Base-by-base conservation (phyloP, 2,797 vertebrate species). In the Coregonus ussuriensis region DNA sequence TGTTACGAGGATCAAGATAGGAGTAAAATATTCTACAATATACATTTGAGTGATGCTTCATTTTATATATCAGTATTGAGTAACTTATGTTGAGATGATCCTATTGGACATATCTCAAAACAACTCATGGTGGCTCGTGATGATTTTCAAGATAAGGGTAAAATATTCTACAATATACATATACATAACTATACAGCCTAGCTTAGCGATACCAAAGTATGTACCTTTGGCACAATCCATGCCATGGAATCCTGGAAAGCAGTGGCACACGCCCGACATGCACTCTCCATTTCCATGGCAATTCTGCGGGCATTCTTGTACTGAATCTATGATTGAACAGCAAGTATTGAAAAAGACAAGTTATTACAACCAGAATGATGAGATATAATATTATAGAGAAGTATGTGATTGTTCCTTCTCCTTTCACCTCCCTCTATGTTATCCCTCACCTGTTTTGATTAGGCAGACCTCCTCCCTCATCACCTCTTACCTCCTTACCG, bases 221-320 rank as follows among this genome's bases (percentile, higher is more conserved):
- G 13, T 97, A 99, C 98, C 98, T 98, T 98, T 99, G 85, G 97
- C 96, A 87, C 98, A 99, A 83, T 99, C 98, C 82, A 97, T 96
- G 89, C 98, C 98, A 9, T 99, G 96, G 91, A 99, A 99, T 89
- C 98, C 98, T 14, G 98, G 98, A 86, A 99, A 99, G 85, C 98
- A 99, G 88, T 98, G 97, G 89, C 98, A 99, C 82, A 97, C 93
- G 59, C 98, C 98, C 5, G 98, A 99, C 29, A 97, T 97, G 77
- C 98, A 99, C 91, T 99, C 97, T 5, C 98, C 98, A 84, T 99
- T 99, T 74, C 98, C 97, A 81, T 99, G 97, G 92, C 98, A 99
- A 89, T 99, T 99, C 80, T 96, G 96, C 68, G 98, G 97, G 90
- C 98, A 99, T 93, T 99, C 98, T 89, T 99, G 97, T 86, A 99